A percentile compares a stretch with the other conserved stretches of the same genome.
Evolutionary conservation across 2,797 vertebrate species (phyloP).

Genomic region (Chromis chromis): DNA sequence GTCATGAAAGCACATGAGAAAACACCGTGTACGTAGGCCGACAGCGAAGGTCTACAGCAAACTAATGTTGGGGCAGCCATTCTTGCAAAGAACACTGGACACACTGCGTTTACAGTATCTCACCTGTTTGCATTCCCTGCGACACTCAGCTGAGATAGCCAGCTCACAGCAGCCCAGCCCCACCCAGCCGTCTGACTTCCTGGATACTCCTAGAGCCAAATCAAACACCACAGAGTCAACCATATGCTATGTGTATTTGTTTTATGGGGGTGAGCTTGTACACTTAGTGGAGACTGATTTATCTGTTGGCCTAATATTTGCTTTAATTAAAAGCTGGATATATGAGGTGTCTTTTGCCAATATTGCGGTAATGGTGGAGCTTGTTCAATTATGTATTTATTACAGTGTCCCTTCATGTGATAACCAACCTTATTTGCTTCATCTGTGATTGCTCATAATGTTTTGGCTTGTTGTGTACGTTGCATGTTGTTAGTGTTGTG

Average conservation of each 20-base stretch:
- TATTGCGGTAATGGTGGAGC: not conserved
- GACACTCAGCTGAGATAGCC: constrained; percentile 93
- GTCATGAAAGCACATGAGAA: not conserved
- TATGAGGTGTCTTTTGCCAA: not conserved
- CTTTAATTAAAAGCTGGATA: not conserved
- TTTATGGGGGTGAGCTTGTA: not conserved
- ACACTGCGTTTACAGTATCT: constrained; percentile 36
- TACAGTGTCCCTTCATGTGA: not conserved
- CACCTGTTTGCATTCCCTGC: constrained; percentile 95
- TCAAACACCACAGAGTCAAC: constrained; percentile 20
- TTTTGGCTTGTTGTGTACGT: not conserved
- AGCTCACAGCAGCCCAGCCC: constrained; percentile 98
- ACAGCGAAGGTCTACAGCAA: not conserved
- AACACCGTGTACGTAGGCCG: not conserved
- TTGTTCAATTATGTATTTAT: not conserved
- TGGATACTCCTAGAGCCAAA: constrained; percentile 88
- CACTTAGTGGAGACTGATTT: not conserved
- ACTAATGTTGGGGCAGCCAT: no score
- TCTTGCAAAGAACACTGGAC: not conserved
- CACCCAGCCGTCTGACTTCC: constrained; percentile 97
- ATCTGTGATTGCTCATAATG: not conserved
- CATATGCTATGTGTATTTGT: not conserved
- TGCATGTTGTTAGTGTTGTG: not conserved
- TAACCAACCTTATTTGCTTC: not conserved
- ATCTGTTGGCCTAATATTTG: not conserved